Percentiles rank a stretch among this genome's conserved stretches.
These are phyloP conservation scores for Pedetes capensis DNA, from an alignment of 2,113 vertebrate species.

Conservation along the genomic window DNA sequence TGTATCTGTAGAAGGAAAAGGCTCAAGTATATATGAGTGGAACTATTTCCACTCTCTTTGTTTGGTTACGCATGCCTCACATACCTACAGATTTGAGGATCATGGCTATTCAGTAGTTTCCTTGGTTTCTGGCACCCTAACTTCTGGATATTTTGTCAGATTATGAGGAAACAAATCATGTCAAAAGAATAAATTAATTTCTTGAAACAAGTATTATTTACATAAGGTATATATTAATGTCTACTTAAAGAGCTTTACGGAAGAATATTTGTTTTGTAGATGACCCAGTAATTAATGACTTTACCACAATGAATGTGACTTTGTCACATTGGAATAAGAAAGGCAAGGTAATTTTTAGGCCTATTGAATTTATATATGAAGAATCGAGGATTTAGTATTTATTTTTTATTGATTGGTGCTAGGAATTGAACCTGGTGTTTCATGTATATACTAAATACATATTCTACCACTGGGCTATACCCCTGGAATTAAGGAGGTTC, in stretches of 20 bases:
- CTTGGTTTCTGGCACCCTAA: neutral
- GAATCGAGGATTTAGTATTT: neutral
- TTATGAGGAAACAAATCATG: neutral
- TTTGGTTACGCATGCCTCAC: neutral
- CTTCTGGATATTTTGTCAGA: neutral
- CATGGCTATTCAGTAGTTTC: neutral
- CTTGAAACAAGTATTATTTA: neutral
- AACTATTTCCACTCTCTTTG: neutral
- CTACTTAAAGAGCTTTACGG: neutral
- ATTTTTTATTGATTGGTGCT: neutral
- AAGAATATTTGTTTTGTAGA: neutral
- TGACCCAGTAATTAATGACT: neutral
- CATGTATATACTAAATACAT: too few species aligned
- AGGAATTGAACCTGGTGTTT: neutral
- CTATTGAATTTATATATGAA: neutral
- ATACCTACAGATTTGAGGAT: neutral
- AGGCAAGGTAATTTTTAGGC: neutral
- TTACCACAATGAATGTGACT: too few species aligned
- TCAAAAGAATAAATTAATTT: neutral
- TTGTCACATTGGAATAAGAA: neutral
- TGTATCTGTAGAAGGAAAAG: neutral
- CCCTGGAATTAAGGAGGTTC: neutral
- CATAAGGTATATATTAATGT: neutral
- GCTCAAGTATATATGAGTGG: neutral
- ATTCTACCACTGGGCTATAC: neutral